A percentile compares a stretch with the other conserved stretches of the same genome.
phyloP scores from a whole-genome alignment of 2,113 vertebrate species.

The Anoplopoma fimbria region DNA sequence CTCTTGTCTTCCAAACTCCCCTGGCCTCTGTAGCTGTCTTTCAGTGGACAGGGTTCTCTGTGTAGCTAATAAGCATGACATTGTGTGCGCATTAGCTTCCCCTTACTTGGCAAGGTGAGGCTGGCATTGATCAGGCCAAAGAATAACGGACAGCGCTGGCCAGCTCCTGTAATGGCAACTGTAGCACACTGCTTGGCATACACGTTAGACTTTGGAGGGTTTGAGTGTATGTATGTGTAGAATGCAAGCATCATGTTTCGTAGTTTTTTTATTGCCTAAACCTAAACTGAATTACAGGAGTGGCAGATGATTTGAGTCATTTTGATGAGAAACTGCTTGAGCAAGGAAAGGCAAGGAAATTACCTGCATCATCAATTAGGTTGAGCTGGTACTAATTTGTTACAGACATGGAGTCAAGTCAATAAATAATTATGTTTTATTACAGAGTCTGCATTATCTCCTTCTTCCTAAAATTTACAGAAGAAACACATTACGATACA shows the following conservation, averaged over 20 bases:
- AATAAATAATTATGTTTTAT: background rate
- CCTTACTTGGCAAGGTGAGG: constrained; percentile 18
- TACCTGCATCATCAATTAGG: background rate
- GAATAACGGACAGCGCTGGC: background rate
- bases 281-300: background rate
- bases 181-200: constrained; percentile 30
- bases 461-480: background rate
- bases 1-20: constrained; percentile 42
- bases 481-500: background rate
- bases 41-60: constrained; percentile 35
- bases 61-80: constrained; percentile 29
- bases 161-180: background rate
- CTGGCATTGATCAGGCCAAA: constrained; percentile 42
- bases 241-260: background rate
- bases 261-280: background rate
- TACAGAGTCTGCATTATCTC: background rate
- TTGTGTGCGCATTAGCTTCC: constrained; percentile 37
- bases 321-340: background rate
- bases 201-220: background rate
- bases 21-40: constrained; percentile 19
- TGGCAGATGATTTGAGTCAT: background rate
- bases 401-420: background rate
- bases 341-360: background rate
- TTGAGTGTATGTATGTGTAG: background rate
- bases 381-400: background rate